Conservation (phyloP, 2,797 vertebrate genomes). For the Acanthopagrus latus region DNA sequence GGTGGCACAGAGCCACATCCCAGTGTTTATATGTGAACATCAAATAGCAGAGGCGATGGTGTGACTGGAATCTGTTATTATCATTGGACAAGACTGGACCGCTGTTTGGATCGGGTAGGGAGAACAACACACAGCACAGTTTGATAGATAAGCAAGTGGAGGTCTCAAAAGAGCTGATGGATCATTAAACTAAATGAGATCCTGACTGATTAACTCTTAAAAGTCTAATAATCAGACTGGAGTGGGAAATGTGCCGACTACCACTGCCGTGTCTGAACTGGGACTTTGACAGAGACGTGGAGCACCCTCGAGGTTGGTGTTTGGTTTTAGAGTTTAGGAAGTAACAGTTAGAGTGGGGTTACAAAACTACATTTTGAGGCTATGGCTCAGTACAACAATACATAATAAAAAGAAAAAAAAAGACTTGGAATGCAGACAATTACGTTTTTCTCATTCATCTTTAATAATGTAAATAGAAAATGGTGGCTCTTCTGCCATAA, state of each 20-base stretch:
- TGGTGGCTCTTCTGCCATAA: background rate
- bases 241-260: constrained; percentile 71
- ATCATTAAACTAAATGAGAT: background rate
- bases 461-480: background rate
- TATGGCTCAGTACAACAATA: background rate
- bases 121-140: constrained; percentile 3
- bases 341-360: background rate
- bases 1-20: constrained; percentile 44
- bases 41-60: constrained; percentile 51
- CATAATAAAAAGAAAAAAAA: background rate
- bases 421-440: background rate
- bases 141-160: constrained; percentile 9
- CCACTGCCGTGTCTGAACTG: constrained; percentile 62
- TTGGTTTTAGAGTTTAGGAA: background rate
- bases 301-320: constrained; percentile 65
- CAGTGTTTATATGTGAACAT: constrained; percentile 48
- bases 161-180: constrained; percentile 7
- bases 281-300: constrained; percentile 25
- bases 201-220: background rate
- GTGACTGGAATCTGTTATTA: constrained; percentile 55
- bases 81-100: constrained; percentile 42
- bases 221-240: constrained; percentile 10
- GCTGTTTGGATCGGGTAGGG: constrained; percentile 62
- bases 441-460: background rate
- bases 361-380: background rate